Conservation (phyloP, 2,888 invertebrate genomes). For the Aphodius granarius region DNA sequence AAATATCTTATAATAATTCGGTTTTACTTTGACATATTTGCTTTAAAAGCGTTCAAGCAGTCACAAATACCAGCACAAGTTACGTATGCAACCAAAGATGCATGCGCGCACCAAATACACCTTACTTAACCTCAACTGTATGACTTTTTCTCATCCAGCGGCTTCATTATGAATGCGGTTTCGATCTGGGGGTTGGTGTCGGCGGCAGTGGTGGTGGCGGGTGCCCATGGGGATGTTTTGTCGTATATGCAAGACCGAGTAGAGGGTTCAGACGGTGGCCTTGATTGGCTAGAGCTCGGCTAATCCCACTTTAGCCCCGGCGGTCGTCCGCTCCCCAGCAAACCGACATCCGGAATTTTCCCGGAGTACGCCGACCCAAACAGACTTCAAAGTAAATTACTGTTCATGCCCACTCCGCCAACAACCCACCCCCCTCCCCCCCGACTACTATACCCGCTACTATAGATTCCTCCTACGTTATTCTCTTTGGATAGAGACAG, state of each 20-base stretch:
- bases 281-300: conserved; percentile 72
- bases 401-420: neutral
- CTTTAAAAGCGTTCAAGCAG: no score
- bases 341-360: conserved; percentile 56
- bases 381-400: conserved; percentile 28
- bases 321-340: conserved; percentile 59
- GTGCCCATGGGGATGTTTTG: conserved; percentile 15
- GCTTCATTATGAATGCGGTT: neutral
- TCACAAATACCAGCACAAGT: no score
- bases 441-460: neutral
- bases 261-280: conserved; percentile 39
- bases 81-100: no score
- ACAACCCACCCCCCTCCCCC: neutral
- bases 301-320: conserved; percentile 71
- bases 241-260: neutral
- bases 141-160: neutral
- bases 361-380: conserved; percentile 20
- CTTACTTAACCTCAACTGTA: neutral
- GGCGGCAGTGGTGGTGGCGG: neutral
- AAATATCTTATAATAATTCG: no score
- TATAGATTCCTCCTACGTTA: neutral
- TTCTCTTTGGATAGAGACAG: neutral
- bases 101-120: neutral
- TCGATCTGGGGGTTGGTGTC: neutral
- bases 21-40: no score